A percentile compares a stretch with the other conserved stretches of the same genome.
Evolutionary conservation across 2,113 vertebrate species (phyloP).

Genomic region (Gyps fulvus): DNA sequence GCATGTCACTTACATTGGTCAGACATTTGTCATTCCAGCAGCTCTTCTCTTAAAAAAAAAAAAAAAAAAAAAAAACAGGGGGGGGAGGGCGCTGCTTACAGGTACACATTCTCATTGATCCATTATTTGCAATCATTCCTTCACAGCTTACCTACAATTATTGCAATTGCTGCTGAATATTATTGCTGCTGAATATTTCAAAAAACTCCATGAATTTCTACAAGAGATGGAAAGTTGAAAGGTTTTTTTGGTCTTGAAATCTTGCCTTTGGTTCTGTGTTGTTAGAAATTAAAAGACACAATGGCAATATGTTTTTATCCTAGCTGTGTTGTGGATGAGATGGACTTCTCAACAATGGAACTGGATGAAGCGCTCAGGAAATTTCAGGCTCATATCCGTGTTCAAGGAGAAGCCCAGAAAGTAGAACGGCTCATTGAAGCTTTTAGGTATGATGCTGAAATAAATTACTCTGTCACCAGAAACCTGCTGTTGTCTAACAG

Average conservation of each 20-base stretch:
- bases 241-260: not conserved
- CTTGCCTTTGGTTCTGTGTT: not conserved
- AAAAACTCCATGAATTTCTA: not conserved
- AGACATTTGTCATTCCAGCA: not conserved
- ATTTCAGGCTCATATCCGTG: constrained; percentile 96
- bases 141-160: not conserved
- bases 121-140: not conserved
- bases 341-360: constrained; percentile 95
- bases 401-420: constrained; percentile 96
- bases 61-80: not conserved
- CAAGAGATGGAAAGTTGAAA: not conserved
- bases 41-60: not conserved
- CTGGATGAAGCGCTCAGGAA: constrained; percentile 95
- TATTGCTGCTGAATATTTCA: not conserved
- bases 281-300: not conserved
- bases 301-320: constrained; percentile 5
- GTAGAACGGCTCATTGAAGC: constrained; percentile 95
- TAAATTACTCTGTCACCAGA: not conserved
- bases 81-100: not conserved
- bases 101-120: not conserved
- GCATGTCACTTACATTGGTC: not conserved
- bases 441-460: constrained; percentile 81
- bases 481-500: not conserved
- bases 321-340: constrained; percentile 97
- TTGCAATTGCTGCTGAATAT: not conserved